Conservation (phyloP, 2,113 vertebrate species). For the Chinchilla lanigera region DNA sequence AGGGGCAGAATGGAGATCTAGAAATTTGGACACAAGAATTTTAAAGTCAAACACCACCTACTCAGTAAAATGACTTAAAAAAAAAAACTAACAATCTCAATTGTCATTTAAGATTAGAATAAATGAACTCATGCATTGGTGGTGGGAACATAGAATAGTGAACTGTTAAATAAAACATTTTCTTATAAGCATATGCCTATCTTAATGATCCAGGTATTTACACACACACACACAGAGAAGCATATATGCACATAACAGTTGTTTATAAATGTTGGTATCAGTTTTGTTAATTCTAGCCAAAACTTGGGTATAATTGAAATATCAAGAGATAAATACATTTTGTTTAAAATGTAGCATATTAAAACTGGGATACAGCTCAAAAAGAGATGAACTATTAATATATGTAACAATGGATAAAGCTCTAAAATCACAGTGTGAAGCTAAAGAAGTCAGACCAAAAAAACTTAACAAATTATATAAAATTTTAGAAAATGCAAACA, state of each 20-base stretch:
- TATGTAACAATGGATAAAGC: not conserved
- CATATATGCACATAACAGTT: not conserved
- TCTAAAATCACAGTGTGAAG: not conserved
- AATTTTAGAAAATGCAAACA: not conserved
- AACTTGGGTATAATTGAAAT: conserved; percentile 2
- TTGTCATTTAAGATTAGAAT: not conserved
- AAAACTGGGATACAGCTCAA: not conserved
- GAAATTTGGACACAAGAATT: not conserved
- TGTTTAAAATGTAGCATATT: not conserved
- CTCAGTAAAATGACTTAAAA: not conserved
- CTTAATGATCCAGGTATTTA: not conserved
- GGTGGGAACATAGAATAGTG: not conserved
- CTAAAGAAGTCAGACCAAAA: conserved; percentile 5
- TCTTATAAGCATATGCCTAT: not conserved
- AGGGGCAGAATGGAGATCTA: not conserved
- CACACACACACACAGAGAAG: not conserved
- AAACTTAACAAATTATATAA: not conserved
- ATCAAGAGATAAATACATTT: not conserved
- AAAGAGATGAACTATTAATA: not conserved
- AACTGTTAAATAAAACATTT: conserved; percentile 22
- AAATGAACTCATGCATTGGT: not conserved
- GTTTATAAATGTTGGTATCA: not conserved
- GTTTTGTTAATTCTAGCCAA: conserved; percentile 15
- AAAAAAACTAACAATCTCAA: not conserved
- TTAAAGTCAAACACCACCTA: not conserved